Evolutionary conservation across 2,797 vertebrate genomes (phyloP), one percentile per base, ranked within the genome.

Genomic region (Staurois parvus): DNA sequence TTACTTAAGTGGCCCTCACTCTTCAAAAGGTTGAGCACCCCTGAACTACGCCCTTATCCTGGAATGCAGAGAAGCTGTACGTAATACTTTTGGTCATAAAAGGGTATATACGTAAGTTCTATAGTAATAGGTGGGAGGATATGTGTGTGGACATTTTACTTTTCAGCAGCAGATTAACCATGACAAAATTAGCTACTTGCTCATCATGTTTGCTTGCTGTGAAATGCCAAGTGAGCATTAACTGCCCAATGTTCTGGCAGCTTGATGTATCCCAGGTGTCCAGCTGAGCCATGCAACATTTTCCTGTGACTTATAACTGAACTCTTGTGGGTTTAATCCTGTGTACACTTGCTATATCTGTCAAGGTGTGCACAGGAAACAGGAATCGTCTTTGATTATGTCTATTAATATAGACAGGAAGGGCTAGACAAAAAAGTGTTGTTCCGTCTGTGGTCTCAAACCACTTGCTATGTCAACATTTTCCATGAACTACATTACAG

Each of bases 331-430:
- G 42, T 48, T 69, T 28, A 12, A 21, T 30, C 64, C 66, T 69
- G 19, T 68, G 45, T 19, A 29, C n/a, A 28, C 48, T 26, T 72
- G 1, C 13, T 52, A 3, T 30, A 26, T 70, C 21, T 56, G 4
- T 21, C 24, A 34, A 45, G 48, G 48, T 81, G 48, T 72, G 45
- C 68, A 68, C 42, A 56, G 78, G 66, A 80, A 80, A 34, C 29
- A 34, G 1, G 40, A 73, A 11, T 48, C 2, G 17, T 11, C 30
- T 37, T 34, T 42, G n/a, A 48, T 48, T 26, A 74, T 28, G 42
- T 45, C 62, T 68, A 68, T 70, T 34, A 80, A 56, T 72, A 67
- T 17, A 67, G 76, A 42, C 37, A 72, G 68, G 45, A 81, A 72
- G 32, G 32, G 56, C 32, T 34, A 37, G 11, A 45, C 40, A 62